phyloP scores from a whole-genome alignment of 2,797 vertebrate genomes.

The Hoplostethus atlanticus region DNA sequence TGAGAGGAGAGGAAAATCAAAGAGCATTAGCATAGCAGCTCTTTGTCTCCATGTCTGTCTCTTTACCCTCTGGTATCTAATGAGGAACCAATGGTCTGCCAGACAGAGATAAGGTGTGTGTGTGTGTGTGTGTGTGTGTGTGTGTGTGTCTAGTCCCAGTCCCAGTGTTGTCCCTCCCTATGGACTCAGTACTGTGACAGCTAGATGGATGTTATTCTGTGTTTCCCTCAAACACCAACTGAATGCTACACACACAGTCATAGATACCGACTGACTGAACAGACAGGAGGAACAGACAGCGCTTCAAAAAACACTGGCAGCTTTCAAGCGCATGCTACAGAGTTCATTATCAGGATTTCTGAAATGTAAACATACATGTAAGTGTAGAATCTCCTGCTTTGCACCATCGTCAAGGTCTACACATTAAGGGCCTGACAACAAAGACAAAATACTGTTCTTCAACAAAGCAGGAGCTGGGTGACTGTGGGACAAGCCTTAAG shows the following conservation, averaged over 20 bases:
- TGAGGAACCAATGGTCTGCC: conserved; percentile 84
- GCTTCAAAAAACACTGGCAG: neutral
- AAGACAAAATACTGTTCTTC: neutral
- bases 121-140: conserved; percentile 37
- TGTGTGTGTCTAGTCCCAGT: conserved; percentile 26
- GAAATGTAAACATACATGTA: conserved; percentile 31
- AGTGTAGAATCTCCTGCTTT: conserved; percentile 21
- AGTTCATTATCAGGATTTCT: conserved; percentile 32
- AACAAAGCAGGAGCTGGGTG: conserved; percentile 22
- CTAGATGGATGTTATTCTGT: conserved; percentile 72
- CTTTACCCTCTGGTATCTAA: conserved; percentile 83
- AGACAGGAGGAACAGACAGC: too few relatives aligned
- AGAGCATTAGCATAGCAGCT: conserved; percentile 81
- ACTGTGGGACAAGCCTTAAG: conserved; percentile 7
- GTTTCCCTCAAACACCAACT: conserved; percentile 60
- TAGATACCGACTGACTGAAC: conserved; percentile 35
- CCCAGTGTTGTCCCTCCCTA: conserved; percentile 49
- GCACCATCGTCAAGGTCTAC: conserved; percentile 25
- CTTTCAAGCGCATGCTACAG: neutral
- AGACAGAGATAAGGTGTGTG: conserved; percentile 71
- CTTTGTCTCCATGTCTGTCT: conserved; percentile 81
- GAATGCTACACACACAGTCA: conserved; percentile 67
- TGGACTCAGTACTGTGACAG: conserved; percentile 68
- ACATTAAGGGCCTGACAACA: conserved; percentile 22
- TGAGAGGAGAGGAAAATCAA: conserved; percentile 76